Percentiles rank a stretch among this genome's conserved stretches.
phyloP scores from a whole-genome alignment of 2,113 vertebrate species.

The Sceloporus undulatus region DNA sequence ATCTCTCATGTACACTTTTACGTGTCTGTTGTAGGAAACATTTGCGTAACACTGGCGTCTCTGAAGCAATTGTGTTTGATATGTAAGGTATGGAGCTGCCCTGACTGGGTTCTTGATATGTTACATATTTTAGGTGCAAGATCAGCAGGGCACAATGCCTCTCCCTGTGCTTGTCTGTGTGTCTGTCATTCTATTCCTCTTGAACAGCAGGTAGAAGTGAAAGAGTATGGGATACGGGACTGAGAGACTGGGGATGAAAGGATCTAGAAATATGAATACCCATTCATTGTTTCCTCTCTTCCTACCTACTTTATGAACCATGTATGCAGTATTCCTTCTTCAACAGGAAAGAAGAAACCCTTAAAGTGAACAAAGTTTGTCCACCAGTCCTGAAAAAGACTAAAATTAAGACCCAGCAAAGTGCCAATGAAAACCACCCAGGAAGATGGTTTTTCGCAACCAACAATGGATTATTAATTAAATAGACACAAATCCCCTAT shows the following conservation, averaged over 20 bases:
- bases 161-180: neutral
- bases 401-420: too few relatives aligned
- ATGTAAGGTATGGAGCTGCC: neutral
- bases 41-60: neutral
- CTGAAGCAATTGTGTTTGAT: neutral
- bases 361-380: too few relatives aligned
- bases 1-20: neutral
- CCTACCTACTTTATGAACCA: neutral
- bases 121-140: conserved; percentile 19
- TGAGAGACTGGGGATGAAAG: neutral
- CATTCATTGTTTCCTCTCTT: too few relatives aligned
- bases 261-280: neutral
- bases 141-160: neutral
- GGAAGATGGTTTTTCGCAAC: too few relatives aligned
- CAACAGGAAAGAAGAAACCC: too few relatives aligned
- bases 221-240: neutral
- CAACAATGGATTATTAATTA: too few relatives aligned
- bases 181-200: neutral
- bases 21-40: neutral
- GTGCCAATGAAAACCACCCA: too few relatives aligned
- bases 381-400: too few relatives aligned
- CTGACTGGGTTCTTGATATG: neutral
- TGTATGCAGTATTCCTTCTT: neutral
- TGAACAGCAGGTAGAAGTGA: neutral
- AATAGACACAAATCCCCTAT: too few relatives aligned